A percentile compares a stretch with the other conserved stretches of the same genome.
phyloP scores from a whole-genome alignment of 2,888 invertebrate species.

The Melanargia galathea region DNA sequence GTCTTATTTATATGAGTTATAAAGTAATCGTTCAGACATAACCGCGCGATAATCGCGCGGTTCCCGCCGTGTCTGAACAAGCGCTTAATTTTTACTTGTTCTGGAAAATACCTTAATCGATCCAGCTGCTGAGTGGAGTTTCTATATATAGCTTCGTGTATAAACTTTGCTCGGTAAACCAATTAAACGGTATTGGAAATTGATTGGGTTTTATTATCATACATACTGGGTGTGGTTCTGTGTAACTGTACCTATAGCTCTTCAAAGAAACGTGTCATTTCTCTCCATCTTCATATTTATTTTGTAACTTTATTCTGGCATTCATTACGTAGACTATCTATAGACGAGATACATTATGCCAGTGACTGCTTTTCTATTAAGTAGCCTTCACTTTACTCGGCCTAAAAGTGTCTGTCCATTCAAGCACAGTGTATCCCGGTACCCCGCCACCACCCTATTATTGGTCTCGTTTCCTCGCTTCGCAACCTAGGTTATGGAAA shows the following conservation, averaged over 20 bases:
- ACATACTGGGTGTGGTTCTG: background rate
- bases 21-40: too few relatives aligned
- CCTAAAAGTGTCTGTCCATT: too few relatives aligned
- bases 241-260: background rate
- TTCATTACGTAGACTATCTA: background rate
- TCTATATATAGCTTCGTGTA: constrained; percentile 10
- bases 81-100: background rate
- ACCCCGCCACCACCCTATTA: too few relatives aligned
- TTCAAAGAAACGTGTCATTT: background rate
- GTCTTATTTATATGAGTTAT: too few relatives aligned
- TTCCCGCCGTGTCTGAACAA: too few relatives aligned
- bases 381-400: background rate
- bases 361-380: background rate
- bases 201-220: constrained; percentile 7
- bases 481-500: too few relatives aligned
- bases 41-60: too few relatives aligned
- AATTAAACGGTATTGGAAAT: constrained; percentile 20
- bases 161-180: constrained; percentile 15
- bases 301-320: background rate
- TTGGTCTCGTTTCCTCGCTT: too few relatives aligned
- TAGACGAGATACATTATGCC: background rate
- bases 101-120: constrained; percentile 8
- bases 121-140: background rate
- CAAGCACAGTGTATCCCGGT: too few relatives aligned
- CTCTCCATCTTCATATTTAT: too few relatives aligned